Evolutionary conservation across 2,888 invertebrate genomes (phyloP).

Genomic region (Blera fallax): DNA sequence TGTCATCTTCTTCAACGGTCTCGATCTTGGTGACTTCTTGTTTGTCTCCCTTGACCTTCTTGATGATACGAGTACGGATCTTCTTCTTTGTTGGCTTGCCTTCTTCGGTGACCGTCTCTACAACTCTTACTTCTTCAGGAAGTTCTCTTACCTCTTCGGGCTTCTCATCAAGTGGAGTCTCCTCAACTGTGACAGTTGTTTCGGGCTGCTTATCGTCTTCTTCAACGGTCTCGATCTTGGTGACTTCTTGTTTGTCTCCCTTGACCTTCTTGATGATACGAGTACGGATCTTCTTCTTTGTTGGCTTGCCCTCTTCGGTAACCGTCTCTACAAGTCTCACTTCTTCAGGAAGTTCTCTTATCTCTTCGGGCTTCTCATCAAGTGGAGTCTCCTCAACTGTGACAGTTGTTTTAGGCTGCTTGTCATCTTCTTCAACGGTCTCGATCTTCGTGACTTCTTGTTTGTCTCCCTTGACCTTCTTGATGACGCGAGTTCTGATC

Average conservation of each 20-base stretch:
- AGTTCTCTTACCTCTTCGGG: conserved; percentile 16
- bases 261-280: conserved; percentile 44
- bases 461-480: conserved; percentile 42
- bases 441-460: conserved; percentile 57
- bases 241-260: conserved; percentile 50
- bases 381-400: conserved; percentile 39
- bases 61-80: conserved; percentile 23
- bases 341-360: conserved; percentile 35
- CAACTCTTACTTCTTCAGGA: conserved; percentile 31
- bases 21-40: conserved; percentile 30
- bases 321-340: conserved; percentile 22
- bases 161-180: conserved; percentile 36
- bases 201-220: conserved; percentile 41
- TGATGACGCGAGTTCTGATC: conserved; percentile 43
- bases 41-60: conserved; percentile 29
- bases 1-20: conserved; percentile 20
- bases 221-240: conserved; percentile 42
- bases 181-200: conserved; percentile 47
- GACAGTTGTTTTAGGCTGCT: conserved; percentile 51
- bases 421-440: conserved; percentile 54
- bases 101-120: conserved; percentile 35
- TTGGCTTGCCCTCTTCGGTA: conserved; percentile 40
- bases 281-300: conserved; percentile 36
- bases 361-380: conserved; percentile 32
- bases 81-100: conserved; percentile 42